Evolutionary conservation across 1,140 invertebrate genomes (phyloP).

Genomic region (Drosophila suzukii): DNA sequence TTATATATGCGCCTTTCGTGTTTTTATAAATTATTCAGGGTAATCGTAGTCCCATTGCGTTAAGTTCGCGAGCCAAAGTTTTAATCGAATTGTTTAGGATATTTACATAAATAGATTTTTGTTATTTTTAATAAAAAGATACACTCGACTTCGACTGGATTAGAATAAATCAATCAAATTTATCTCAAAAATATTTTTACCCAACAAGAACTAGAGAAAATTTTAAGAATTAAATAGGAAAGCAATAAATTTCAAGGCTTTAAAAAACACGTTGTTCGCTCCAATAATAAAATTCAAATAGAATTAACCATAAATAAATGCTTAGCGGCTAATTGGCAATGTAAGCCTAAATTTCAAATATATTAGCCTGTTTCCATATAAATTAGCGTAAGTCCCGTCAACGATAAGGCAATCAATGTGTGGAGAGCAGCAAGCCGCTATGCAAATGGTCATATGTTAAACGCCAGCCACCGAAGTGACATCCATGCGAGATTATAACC

Average conservation of each 20-base stretch:
- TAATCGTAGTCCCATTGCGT: neutral
- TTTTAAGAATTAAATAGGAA: neutral
- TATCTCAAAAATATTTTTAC: no score
- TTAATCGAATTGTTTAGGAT: neutral
- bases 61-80: neutral
- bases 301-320: neutral
- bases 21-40: neutral
- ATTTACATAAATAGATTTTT: neutral
- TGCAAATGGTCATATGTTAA: conserved; percentile 34
- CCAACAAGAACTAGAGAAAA: no score
- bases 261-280: neutral
- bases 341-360: neutral
- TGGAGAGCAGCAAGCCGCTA: conserved; percentile 6
- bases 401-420: conserved; percentile 14
- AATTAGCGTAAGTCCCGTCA: conserved; percentile 29
- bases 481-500: conserved; percentile 54
- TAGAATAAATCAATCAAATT: no score
- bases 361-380: conserved; percentile 17
- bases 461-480: conserved; percentile 31
- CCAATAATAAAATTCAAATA: neutral
- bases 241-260: neutral
- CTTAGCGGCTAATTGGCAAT: conserved; percentile 5
- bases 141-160: no score
- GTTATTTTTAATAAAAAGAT: no score
- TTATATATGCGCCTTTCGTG: neutral